A percentile compares a stretch with the other conserved stretches of the same genome.
These are phyloP conservation scores for Ochotona princeps DNA, from an alignment of 2,113 vertebrate genomes.

Conservation along the genomic window DNA sequence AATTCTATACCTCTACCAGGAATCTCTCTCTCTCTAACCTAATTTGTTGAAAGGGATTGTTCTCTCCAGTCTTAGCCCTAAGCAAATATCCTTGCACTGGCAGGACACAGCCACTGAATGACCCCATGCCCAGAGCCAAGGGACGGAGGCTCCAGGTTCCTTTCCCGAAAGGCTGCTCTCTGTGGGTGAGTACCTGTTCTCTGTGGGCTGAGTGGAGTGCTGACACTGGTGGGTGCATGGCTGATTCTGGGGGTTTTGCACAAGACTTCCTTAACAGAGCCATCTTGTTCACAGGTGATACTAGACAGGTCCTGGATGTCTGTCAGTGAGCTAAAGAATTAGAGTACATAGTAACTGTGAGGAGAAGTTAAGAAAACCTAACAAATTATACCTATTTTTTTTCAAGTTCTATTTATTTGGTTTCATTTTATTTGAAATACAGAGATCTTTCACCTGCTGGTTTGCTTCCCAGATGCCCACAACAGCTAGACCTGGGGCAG, in stretches of 20 bases:
- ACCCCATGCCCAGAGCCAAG: neutral
- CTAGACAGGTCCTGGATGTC: slow-evolving; percentile 88
- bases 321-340: slow-evolving; percentile 81
- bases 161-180: neutral
- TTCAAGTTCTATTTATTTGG: too few relatives aligned
- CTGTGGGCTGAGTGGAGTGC: slow-evolving; percentile 84
- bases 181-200: slow-evolving; percentile 82
- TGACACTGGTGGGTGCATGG: slow-evolving; percentile 79
- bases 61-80: neutral
- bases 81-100: slow-evolving; percentile 16
- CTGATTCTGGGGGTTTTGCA: slow-evolving; percentile 73
- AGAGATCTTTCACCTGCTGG: too few relatives aligned
- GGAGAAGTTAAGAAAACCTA: slow-evolving; percentile 40
- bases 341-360: slow-evolving; percentile 47
- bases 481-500: too few relatives aligned
- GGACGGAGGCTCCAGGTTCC: neutral
- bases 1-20: neutral
- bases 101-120: neutral
- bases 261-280: slow-evolving; percentile 33
- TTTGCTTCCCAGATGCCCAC: too few relatives aligned
- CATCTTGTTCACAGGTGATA: slow-evolving; percentile 81
- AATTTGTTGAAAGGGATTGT: neutral
- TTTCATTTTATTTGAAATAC: too few relatives aligned
- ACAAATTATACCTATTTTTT: too few relatives aligned
- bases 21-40: neutral